These are phyloP conservation scores for Hypolimnas misippus DNA, from an alignment of 2,888 invertebrate species.

Conservation along the genomic window DNA sequence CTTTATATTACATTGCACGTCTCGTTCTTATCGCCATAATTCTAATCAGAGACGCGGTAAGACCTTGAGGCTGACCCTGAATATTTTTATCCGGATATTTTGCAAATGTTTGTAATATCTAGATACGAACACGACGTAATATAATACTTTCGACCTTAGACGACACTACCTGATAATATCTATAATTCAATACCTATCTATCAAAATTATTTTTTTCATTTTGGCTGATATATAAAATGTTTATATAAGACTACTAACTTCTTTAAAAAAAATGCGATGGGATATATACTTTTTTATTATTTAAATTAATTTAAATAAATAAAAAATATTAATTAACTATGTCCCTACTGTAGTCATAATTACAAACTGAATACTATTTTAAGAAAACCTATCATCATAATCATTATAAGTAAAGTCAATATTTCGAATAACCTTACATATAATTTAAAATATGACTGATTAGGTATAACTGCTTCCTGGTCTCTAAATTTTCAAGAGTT, in stretches of 20 bases:
- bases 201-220: constrained; percentile 14
- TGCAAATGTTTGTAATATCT: constrained; percentile 61
- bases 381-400: too few relatives aligned
- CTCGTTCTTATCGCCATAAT: constrained; percentile 68
- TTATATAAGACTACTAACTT: neutral
- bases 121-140: constrained; percentile 50
- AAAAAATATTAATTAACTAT: too few relatives aligned
- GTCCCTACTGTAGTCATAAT: too few relatives aligned
- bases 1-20: constrained; percentile 54
- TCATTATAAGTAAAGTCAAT: too few relatives aligned
- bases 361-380: too few relatives aligned
- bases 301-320: too few relatives aligned
- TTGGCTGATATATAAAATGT: neutral
- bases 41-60: constrained; percentile 79
- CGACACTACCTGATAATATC: constrained; percentile 22
- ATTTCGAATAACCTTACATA: constrained; percentile 11
- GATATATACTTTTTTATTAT: too few relatives aligned
- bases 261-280: too few relatives aligned
- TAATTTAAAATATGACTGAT: constrained; percentile 21
- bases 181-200: constrained; percentile 4
- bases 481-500: constrained; percentile 38
- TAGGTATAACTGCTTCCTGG: constrained; percentile 31
- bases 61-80: constrained; percentile 82
- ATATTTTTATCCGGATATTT: constrained; percentile 82
- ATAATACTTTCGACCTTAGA: constrained; percentile 30